These are phyloP conservation scores for Micromys minutus DNA, from an alignment of 2,113 vertebrate species.

Conservation along the genomic window DNA sequence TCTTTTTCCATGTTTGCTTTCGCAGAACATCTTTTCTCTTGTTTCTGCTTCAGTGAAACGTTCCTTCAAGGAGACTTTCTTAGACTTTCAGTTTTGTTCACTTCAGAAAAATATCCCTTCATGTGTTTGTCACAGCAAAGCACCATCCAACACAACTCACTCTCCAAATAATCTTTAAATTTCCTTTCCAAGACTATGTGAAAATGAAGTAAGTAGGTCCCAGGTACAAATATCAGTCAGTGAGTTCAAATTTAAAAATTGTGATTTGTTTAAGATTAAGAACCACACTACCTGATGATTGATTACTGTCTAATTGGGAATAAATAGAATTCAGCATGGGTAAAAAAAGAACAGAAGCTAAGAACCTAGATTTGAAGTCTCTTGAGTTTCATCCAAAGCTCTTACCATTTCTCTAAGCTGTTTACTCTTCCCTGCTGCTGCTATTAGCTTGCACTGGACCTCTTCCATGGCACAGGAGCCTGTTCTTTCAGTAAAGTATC, in stretches of 20 bases:
- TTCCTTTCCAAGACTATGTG: not conserved
- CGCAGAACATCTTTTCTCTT: too few relatives aligned
- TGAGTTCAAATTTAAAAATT: not conserved
- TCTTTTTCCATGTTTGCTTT: too few relatives aligned
- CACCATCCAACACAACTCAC: too few relatives aligned
- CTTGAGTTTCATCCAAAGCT: constrained; percentile 35
- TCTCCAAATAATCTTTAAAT: too few relatives aligned
- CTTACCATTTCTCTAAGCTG: constrained; percentile 54
- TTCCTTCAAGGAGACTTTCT: too few relatives aligned
- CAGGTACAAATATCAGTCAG: not conserved
- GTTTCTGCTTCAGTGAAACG: too few relatives aligned
- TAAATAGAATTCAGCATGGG: not conserved
- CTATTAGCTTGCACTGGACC: constrained; percentile 59
- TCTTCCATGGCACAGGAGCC: constrained; percentile 47
- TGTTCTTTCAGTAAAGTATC: constrained; percentile 53
- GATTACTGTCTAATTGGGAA: constrained; percentile 5
- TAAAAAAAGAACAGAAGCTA: constrained; percentile 46
- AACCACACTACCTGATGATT: not conserved
- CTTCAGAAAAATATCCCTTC: too few relatives aligned
- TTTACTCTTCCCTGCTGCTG: constrained; percentile 60
- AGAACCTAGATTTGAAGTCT: constrained; percentile 36
- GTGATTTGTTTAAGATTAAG: not conserved
- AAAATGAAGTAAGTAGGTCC: not conserved
- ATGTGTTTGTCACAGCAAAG: too few relatives aligned
- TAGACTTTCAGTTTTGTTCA: too few relatives aligned